A percentile compares a stretch with the other conserved stretches of the same genome.
These are phyloP conservation scores for Spialia ferax DNA, from an alignment of 2,888 invertebrate genomes.

Conservation along the genomic window DNA sequence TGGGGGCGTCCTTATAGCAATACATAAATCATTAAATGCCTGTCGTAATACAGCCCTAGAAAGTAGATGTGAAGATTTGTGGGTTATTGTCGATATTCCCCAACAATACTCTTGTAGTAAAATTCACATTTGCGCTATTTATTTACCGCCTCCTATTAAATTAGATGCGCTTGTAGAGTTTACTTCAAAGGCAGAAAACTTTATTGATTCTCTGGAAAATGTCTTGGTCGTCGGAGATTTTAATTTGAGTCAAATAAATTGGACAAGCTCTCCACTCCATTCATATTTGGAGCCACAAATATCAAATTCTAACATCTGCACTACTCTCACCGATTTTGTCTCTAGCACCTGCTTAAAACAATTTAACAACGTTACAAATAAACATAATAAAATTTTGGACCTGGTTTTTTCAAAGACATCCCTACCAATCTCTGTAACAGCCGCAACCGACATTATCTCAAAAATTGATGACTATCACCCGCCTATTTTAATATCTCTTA, in stretches of 20 bases:
- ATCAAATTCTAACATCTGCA: neutral
- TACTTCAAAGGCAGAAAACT: neutral
- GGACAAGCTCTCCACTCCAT: neutral
- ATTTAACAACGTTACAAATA: neutral
- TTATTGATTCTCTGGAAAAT: neutral
- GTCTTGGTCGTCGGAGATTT: neutral
- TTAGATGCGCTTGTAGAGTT: neutral
- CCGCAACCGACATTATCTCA: neutral
- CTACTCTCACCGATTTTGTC: neutral
- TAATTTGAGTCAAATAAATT: neutral
- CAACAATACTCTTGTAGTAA: neutral
- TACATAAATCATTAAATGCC: conserved; percentile 10
- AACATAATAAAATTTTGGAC: neutral
- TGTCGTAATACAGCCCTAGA: conserved; percentile 6
- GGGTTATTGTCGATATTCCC: conserved; percentile 13
- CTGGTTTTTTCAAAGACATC: neutral
- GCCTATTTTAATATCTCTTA: neutral
- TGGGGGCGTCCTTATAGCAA: conserved; percentile 18
- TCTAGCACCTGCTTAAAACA: neutral
- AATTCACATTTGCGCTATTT: conserved; percentile 21
- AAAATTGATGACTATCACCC: conserved; percentile 3
- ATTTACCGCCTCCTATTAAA: conserved; percentile 25
- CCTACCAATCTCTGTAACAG: neutral
- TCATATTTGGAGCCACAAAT: neutral
- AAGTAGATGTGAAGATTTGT: conserved; percentile 24